These are phyloP conservation scores for Cephus runcator DNA, from an alignment of 2,888 invertebrate species.

Conservation along the genomic window DNA sequence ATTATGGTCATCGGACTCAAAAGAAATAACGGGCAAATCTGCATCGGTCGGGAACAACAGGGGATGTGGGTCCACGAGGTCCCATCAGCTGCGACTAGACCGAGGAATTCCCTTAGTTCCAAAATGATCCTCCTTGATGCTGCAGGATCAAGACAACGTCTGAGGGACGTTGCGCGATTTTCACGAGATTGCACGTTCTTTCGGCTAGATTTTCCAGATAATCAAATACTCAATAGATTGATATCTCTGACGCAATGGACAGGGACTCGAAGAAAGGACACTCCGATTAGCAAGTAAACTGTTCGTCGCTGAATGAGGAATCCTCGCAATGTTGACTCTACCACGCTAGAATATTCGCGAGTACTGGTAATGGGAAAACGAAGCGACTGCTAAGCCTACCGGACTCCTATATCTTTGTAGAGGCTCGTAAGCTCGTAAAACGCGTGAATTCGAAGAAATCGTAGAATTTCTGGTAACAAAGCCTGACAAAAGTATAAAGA, in stretches of 20 bases:
- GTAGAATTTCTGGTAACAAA: constrained; percentile 48
- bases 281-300: not conserved
- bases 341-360: not conserved
- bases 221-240: not conserved
- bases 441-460: constrained; percentile 55
- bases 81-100: not conserved
- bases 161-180: not conserved
- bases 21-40: not conserved
- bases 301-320: not conserved
- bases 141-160: not conserved
- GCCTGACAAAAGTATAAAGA: constrained; percentile 38
- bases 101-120: not conserved
- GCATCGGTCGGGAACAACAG: not conserved
- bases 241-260: not conserved
- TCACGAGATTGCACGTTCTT: not conserved
- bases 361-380: not conserved
- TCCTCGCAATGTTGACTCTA: not conserved
- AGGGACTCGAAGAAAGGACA: not conserved
- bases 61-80: not conserved
- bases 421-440: constrained; percentile 38
- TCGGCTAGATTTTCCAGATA: not conserved
- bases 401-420: constrained; percentile 29
- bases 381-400: not conserved
- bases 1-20: constrained; percentile 1
- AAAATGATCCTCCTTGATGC: not conserved